Conservation (phyloP, 2,888 invertebrate species). For the Notodonta ziczac region DNA sequence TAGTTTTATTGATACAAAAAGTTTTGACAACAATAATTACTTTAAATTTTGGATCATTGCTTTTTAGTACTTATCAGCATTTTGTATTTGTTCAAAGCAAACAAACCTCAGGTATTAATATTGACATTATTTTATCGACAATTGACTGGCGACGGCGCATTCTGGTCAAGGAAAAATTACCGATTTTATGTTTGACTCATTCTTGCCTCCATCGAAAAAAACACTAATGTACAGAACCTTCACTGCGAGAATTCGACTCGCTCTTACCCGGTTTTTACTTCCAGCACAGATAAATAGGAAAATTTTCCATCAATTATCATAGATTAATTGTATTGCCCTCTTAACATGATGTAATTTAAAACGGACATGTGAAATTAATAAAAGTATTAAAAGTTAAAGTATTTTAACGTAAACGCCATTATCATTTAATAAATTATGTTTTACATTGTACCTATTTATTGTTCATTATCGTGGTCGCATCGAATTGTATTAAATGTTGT, state of each 20-base stretch:
- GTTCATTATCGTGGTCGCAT: slow-evolving; percentile 33
- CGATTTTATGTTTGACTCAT: neutral
- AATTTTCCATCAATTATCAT: too few relatives aligned
- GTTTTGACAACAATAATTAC: neutral
- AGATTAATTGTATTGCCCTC: too few relatives aligned
- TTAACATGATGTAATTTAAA: slow-evolving; percentile 8
- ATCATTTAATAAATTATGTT: slow-evolving; percentile 43
- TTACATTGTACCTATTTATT: slow-evolving; percentile 41
- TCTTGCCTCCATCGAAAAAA: too few relatives aligned
- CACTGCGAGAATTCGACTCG: too few relatives aligned
- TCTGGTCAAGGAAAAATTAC: neutral
- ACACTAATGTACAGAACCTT: too few relatives aligned
- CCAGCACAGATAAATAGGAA: too few relatives aligned
- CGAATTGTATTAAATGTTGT: slow-evolving; percentile 39
- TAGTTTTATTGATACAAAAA: too few relatives aligned
- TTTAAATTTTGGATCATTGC: neutral
- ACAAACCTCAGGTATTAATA: neutral
- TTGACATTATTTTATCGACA: neutral
- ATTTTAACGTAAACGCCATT: slow-evolving; percentile 40
- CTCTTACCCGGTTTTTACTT: neutral
- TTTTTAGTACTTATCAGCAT: neutral
- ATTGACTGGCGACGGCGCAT: neutral
- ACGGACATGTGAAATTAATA: slow-evolving; percentile 34
- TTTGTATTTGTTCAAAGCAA: neutral
- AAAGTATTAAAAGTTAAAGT: slow-evolving; percentile 54